phyloP scores from a whole-genome alignment of 1,140 invertebrate genomes.

The Drosophila kohkoa region DNA sequence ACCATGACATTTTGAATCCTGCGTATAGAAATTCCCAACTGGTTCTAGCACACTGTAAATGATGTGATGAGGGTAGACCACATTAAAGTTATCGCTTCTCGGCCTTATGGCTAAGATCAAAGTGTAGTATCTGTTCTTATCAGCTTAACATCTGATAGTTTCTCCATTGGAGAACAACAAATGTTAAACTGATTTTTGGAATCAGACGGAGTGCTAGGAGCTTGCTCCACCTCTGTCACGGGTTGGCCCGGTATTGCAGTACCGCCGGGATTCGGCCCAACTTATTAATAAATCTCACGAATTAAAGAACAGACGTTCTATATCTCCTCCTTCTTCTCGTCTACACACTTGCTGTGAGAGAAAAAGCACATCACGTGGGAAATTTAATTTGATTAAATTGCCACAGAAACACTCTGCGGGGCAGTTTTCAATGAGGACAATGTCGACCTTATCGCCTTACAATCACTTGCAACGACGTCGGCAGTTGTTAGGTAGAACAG shows the following conservation, averaged over 20 bases:
- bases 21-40: constrained; percentile 15
- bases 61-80: background rate
- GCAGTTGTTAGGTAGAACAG: constrained; percentile 23
- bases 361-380: constrained; percentile 72
- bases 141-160: constrained; percentile 89
- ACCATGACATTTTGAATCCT: background rate
- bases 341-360: constrained; percentile 46
- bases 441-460: constrained; percentile 60
- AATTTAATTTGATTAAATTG: constrained; percentile 83
- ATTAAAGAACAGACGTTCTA: constrained; percentile 35
- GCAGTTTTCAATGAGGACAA: constrained; percentile 32
- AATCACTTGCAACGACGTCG: constrained; percentile 35
- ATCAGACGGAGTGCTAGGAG: constrained; percentile 85
- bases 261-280: constrained; percentile 67
- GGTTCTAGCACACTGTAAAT: background rate
- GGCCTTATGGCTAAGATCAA: constrained; percentile 85
- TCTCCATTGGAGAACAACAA: constrained; percentile 86
- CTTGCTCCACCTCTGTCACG: constrained; percentile 86
- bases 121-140: constrained; percentile 89
- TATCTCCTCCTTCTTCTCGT: constrained; percentile 30
- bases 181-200: constrained; percentile 89
- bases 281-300: background rate
- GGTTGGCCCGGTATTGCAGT: constrained; percentile 88
- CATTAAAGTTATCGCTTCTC: constrained; percentile 76
- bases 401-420: constrained; percentile 72